A percentile compares a stretch with the other conserved stretches of the same genome.
These are phyloP conservation scores for Pteropus rufus DNA, from an alignment of 2,797 vertebrate species.

Conservation along the genomic window DNA sequence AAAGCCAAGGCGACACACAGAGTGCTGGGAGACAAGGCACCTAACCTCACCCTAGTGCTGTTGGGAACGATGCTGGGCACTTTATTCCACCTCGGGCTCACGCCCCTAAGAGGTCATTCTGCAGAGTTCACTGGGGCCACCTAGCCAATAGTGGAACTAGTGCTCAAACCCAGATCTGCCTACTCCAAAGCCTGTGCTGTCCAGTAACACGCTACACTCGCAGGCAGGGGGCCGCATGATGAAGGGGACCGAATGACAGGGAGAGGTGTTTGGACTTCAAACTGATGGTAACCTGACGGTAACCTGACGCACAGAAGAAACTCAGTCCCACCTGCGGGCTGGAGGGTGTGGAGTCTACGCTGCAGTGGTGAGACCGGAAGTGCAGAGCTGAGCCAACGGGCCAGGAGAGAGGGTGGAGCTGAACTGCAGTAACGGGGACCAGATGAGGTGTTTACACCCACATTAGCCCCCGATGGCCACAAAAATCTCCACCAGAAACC, in stretches of 20 bases:
- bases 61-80: not conserved
- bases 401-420: not conserved
- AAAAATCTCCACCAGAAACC: not conserved
- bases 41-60: no score
- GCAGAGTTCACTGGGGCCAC: not conserved
- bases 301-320: not conserved
- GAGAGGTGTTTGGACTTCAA: not conserved
- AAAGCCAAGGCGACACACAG: not conserved
- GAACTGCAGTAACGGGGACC: not conserved
- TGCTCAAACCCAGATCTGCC: not conserved
- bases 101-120: not conserved
- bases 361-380: not conserved
- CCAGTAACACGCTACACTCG: not conserved
- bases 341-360: not conserved
- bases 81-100: not conserved
- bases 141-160: not conserved
- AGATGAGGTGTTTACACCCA: not conserved
- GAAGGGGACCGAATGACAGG: not conserved
- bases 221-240: no score
- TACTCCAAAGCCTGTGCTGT: not conserved
- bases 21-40: not conserved
- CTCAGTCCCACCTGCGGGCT: not conserved
- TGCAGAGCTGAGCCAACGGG: not conserved
- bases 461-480: not conserved
- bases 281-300: not conserved